Evolutionary conservation across 2,797 vertebrate species (phyloP).

Genomic region (Phalloptychus januarius): DNA sequence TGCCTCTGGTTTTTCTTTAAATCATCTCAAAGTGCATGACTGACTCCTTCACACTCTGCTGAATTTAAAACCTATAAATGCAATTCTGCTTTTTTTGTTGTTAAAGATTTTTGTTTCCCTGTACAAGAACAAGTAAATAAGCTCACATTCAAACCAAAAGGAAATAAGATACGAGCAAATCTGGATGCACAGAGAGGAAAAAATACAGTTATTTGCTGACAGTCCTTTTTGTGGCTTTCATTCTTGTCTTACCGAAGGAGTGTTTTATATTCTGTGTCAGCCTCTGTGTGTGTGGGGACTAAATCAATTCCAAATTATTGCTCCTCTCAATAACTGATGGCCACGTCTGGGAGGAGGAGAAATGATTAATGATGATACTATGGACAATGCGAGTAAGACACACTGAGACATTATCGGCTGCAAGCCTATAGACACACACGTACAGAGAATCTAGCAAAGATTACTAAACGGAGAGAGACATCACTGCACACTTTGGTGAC

Average conservation of each 20-base stretch:
- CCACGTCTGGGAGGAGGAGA: conserved; percentile 70
- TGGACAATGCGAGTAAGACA: conserved; percentile 77
- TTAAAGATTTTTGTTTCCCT: conserved; percentile 14
- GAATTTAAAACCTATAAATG: conserved; percentile 65
- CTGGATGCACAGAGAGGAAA: background rate
- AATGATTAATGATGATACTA: conserved; percentile 80
- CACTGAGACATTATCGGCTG: conserved; percentile 62
- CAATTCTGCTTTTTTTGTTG: conserved; percentile 45
- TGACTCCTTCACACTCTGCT: conserved; percentile 37
- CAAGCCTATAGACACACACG: conserved; percentile 47
- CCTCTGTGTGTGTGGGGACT: conserved; percentile 56
- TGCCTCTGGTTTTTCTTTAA: conserved; percentile 29
- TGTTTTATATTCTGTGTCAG: conserved; percentile 61
- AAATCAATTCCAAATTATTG: conserved; percentile 83
- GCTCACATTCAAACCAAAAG: conserved; percentile 18
- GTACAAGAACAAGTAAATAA: conserved; percentile 50
- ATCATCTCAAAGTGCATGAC: conserved; percentile 49
- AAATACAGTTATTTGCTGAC: conserved; percentile 47
- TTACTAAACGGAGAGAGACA: conserved; percentile 49
- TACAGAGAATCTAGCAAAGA: conserved; percentile 38
- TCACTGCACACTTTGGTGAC: conserved; percentile 40
- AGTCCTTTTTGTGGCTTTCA: conserved; percentile 62
- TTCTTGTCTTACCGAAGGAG: conserved; percentile 58
- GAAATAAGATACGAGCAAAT: conserved; percentile 30
- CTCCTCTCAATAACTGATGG: conserved; percentile 80